Percentiles rank a stretch among this genome's conserved stretches.
These are phyloP conservation scores for Carpatolechia fugitivella DNA, from an alignment of 2,888 invertebrate species.

Conservation along the genomic window DNA sequence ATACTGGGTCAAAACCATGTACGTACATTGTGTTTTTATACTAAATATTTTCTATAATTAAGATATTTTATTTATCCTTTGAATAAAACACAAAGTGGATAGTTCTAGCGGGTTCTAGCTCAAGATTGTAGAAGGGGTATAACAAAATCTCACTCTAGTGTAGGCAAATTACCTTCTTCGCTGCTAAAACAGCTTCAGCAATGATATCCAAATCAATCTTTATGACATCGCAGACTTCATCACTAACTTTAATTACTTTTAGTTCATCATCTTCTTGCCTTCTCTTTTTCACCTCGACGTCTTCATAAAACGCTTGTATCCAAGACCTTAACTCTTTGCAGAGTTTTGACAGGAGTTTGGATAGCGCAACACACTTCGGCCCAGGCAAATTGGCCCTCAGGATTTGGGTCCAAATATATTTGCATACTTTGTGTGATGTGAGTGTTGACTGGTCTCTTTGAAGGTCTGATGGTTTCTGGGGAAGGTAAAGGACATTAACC, in stretches of 20 bases:
- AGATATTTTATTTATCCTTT: too few species aligned
- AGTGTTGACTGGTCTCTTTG: constrained; percentile 40
- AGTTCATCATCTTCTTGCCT: constrained; percentile 27
- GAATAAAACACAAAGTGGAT: too few species aligned
- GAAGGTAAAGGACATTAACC: constrained; percentile 19
- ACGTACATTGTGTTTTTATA: too few species aligned
- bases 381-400: constrained; percentile 62
- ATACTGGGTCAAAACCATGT: too few species aligned
- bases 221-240: constrained; percentile 54
- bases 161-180: constrained; percentile 75
- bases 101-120: too few species aligned
- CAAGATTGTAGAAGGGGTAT: too few species aligned
- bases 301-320: constrained; percentile 40
- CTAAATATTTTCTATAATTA: too few species aligned
- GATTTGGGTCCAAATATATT: constrained; percentile 52
- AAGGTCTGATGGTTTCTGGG: constrained; percentile 54
- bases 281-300: constrained; percentile 36
- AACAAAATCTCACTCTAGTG: too few species aligned
- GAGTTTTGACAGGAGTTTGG: constrained; percentile 51
- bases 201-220: constrained; percentile 55
- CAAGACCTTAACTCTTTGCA: constrained; percentile 54
- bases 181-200: constrained; percentile 61
- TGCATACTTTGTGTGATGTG: constrained; percentile 49
- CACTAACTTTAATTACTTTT: constrained; percentile 44
- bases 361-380: constrained; percentile 57